Percentiles rank a stretch among this genome's conserved stretches.
These are phyloP conservation scores for Triplophysa dalaica DNA, from an alignment of 2,113 vertebrate genomes.

Conservation along the genomic window DNA sequence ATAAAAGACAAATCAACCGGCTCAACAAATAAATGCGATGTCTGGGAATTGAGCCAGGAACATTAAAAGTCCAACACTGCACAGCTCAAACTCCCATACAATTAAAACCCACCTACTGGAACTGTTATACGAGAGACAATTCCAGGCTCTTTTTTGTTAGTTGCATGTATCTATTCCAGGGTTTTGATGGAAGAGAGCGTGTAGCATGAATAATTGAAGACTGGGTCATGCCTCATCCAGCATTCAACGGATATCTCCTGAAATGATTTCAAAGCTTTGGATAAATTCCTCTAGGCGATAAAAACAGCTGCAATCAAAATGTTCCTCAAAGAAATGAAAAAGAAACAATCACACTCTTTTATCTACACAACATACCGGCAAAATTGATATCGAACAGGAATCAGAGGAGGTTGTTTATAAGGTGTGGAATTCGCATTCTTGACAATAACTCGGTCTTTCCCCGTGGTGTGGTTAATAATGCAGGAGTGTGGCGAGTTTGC, in stretches of 20 bases:
- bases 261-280: constrained; percentile 43
- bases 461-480: constrained; percentile 62
- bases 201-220: constrained; percentile 47
- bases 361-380: constrained; percentile 22
- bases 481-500: constrained; percentile 47
- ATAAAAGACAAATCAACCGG: background rate
- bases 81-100: background rate
- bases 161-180: constrained; percentile 37
- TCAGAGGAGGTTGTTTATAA: constrained; percentile 2
- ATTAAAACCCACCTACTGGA: constrained; percentile 8
- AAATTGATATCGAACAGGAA: constrained; percentile 30
- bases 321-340: constrained; percentile 43
- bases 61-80: constrained; percentile 6
- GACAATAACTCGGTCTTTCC: constrained; percentile 25
- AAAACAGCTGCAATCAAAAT: constrained; percentile 29
- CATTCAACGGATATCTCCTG: constrained; percentile 29
- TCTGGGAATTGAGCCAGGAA: constrained; percentile 2
- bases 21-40: background rate
- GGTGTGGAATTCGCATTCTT: constrained; percentile 41
- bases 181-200: constrained; percentile 29
- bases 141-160: background rate
- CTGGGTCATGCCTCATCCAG: constrained; percentile 31
- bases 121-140: background rate
- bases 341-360: constrained; percentile 27
- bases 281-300: constrained; percentile 26